These are phyloP conservation scores for Neotoma lepida DNA, from an alignment of 2,113 vertebrate genomes.

Conservation along the genomic window DNA sequence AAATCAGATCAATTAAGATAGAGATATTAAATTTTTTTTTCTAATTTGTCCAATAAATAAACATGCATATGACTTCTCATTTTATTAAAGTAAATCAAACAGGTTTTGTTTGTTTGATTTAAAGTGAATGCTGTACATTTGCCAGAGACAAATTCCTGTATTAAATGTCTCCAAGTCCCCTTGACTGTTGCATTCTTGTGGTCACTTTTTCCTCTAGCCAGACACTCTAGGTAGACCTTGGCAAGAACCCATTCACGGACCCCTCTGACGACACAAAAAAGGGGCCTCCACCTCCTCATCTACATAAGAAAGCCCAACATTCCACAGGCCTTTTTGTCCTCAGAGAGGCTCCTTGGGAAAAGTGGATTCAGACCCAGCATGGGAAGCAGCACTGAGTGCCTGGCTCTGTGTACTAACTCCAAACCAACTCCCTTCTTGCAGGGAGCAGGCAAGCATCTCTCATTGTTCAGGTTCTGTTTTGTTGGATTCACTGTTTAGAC, in stretches of 20 bases:
- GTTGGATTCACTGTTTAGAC: not conserved
- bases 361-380: not conserved
- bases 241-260: not conserved
- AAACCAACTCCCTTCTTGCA: not conserved
- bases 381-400: not conserved
- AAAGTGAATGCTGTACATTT: not conserved
- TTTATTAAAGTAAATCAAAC: not conserved
- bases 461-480: not conserved
- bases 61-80: slow-evolving; percentile 8
- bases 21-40: slow-evolving; percentile 22
- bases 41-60: slow-evolving; percentile 40
- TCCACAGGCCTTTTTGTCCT: not conserved
- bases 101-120: not conserved
- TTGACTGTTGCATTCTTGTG: not conserved
- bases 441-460: not conserved
- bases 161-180: slow-evolving; percentile 35
- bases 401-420: not conserved
- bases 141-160: not conserved
- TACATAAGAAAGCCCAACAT: slow-evolving; percentile 56
- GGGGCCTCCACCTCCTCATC: not conserved
- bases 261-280: slow-evolving; percentile 35
- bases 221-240: not conserved
- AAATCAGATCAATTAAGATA: slow-evolving; percentile 13
- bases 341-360: not conserved
- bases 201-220: not conserved